A percentile compares a stretch with the other conserved stretches of the same genome.
Conservation (phyloP, 2,113 vertebrate genomes). For the Mastomys natalensis region DNA sequence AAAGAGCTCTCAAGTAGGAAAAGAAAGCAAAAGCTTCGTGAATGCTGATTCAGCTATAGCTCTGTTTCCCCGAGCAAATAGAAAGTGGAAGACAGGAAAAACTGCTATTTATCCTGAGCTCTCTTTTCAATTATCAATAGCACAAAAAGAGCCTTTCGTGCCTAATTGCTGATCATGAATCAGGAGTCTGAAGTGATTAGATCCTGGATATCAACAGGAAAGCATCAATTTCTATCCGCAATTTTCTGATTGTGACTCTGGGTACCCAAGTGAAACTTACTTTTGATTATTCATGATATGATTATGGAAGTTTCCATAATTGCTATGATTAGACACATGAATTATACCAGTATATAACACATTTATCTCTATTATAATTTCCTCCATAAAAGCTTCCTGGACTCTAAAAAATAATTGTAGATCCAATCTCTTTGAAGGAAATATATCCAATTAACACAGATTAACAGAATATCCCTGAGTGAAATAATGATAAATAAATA, state of each 20-base stretch:
- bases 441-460: too few species aligned
- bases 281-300: not conserved
- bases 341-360: not conserved
- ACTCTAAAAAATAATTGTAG: too few species aligned
- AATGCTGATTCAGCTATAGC: not conserved
- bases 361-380: not conserved
- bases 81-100: not conserved
- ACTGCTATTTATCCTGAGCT: not conserved
- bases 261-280: not conserved
- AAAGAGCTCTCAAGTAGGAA: not conserved
- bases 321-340: not conserved
- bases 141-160: too few species aligned
- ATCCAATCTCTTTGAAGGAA: too few species aligned
- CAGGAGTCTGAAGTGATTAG: not conserved
- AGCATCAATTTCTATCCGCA: too few species aligned
- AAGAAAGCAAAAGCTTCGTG: not conserved
- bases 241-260: not conserved
- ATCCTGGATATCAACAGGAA: not conserved
- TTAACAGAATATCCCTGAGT: too few species aligned
- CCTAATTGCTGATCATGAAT: too few species aligned
- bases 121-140: not conserved
- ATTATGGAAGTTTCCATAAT: not conserved
- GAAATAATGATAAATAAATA: too few species aligned
- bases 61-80: not conserved
- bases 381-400: not conserved